Evolutionary conservation across 2,113 vertebrate species (phyloP), one percentile per base, ranked within the genome.

Genomic region (Motacilla alba): DNA sequence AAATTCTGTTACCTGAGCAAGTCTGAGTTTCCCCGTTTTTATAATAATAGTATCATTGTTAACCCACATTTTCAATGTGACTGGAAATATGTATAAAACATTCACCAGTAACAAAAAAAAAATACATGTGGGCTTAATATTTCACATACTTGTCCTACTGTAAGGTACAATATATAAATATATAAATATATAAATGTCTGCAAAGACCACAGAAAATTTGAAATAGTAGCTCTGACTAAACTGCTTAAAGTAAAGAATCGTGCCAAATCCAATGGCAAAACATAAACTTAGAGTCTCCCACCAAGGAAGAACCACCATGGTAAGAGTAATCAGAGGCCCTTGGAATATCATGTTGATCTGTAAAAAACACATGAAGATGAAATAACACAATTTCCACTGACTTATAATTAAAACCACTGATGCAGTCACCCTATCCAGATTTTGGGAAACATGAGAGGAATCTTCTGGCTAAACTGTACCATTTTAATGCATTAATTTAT

Each of bases 361-460:
- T 66, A 90, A 91, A 93, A 89, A 94, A 79, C 44, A 93, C 21
- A 78, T 3, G 1, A 72, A 84, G 69, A 95, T 89, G 58, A 95
- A 94, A 88, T 93, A 62, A 69, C 35, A 6, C 52, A 74, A 85
- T 94, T 88, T 94, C 83, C 55, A 82, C 68, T 90, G 64, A 90
- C 15, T 89, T 73, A 76, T 96, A 97, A 98, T 96, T 95, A 93
- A 96, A 98, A 97, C 87, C 97, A 97, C 24, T 62, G 43, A 72
- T 86, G 46, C 23, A 88, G 68, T 92, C 91, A 94, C 60, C 41
- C 80, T 76, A 78, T 92, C 90, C 83, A 68, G 31, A 82, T 79
- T 96, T 87, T 76, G 73, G 43, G 89, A 91, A 96, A 94, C 15
- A 19, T 44, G 37, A 97, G 53, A 96, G 52, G 39, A 68, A 20